Evolutionary conservation across 2,888 invertebrate genomes (phyloP), one percentile per base, ranked within the genome.

Genomic region (Drosophila formosana): DNA sequence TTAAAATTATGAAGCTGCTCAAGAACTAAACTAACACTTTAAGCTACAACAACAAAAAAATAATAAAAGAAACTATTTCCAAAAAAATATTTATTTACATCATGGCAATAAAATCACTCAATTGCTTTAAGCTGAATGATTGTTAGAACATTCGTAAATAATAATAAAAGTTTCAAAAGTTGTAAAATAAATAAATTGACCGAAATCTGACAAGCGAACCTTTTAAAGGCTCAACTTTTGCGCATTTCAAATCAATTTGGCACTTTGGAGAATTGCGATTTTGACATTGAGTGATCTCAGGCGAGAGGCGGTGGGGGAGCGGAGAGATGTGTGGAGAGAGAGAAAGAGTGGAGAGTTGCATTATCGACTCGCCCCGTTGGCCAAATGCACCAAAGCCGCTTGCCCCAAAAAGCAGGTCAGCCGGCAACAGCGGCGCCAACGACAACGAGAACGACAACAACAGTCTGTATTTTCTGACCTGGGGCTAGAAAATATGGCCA

Each of bases 371-470:
- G 13, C 34, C 11, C 9, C 11, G 34, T 51, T 13, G n/a, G 34
- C 28, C 11, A 30, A 13, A 1, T 23, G n/a, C 32, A 6, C 41
- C 41, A 70, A 55, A 50, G 30, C 26, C 45, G 53, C 23, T 39
- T 32, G 32, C 13, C 23, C 26, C 11, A 30, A 30, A 56, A 71
- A 56, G 34, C 45, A 70, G 69, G 69, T 62, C 70, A 69, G 61
- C 43, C 30, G 30, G 30, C 49, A 53, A 34, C 43, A 37, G 7
- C 25, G 53, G 49, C 71, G 41, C 52, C 60, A 50, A 32, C 30
- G 34, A 18, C 51, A 45, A 39, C 45, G 45, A 23, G 52, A 50
- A 32, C 30, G 34, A 18, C 60, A 43, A 49, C 45, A 61, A 47
- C 45, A 51, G 47, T n/a, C 58, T 26, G 26, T 18, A 2, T 18